phyloP scores from a whole-genome alignment of 1,140 invertebrate species.

The Brachionus sp. region DNA sequence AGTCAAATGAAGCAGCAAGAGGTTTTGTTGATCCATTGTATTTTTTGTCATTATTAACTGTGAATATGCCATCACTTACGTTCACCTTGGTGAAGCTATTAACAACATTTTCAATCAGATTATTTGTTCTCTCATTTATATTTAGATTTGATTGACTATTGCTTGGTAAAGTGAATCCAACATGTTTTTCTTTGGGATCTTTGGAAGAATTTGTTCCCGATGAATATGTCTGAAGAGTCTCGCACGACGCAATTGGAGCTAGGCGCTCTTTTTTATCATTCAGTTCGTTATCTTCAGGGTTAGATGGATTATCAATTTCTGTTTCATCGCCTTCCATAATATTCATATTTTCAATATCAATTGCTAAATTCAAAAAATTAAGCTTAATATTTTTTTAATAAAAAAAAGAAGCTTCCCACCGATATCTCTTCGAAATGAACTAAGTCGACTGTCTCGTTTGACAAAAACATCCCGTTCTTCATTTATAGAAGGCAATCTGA shows the following conservation, averaged over 20 bases:
- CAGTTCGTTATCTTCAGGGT: constrained; percentile 41
- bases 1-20: neutral
- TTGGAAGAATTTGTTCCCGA: neutral
- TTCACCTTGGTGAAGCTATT: constrained; percentile 17
- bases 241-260: constrained; percentile 58
- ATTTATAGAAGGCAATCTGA: neutral
- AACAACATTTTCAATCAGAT: constrained; percentile 24
- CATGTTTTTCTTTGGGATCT: neutral
- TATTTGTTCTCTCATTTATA: neutral
- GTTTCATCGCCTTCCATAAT: constrained; percentile 10
- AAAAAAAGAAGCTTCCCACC: neutral
- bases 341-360: constrained; percentile 37
- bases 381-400: neutral
- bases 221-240: constrained; percentile 50
- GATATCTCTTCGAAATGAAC: neutral
- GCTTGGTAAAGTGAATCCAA: neutral
- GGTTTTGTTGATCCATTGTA: neutral
- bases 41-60: neutral
- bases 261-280: constrained; percentile 51
- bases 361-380: neutral
- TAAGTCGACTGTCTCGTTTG: neutral
- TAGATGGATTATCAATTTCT: neutral
- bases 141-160: neutral
- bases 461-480: constrained; percentile 1
- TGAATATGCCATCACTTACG: constrained; percentile 30